Conservation (phyloP, 2,888 invertebrate genomes). For the Drosophila vallismaia region DNA sequence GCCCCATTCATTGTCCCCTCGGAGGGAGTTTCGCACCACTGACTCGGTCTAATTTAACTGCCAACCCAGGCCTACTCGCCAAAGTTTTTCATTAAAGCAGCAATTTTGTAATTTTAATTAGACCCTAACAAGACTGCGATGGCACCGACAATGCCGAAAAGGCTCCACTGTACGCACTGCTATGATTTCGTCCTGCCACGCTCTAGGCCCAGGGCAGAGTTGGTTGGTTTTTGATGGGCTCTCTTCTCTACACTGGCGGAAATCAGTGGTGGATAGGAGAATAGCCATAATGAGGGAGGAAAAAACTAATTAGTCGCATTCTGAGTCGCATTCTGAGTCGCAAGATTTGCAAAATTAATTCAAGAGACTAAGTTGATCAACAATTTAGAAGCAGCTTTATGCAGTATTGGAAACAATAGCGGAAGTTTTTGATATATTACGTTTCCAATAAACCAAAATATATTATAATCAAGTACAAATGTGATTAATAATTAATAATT, state of each 20-base stretch:
- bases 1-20: constrained; percentile 17
- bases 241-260: background rate
- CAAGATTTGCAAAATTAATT: background rate
- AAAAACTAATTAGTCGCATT: background rate
- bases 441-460: too few relatives aligned
- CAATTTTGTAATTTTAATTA: constrained; percentile 78
- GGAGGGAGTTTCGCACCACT: background rate
- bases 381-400: too few relatives aligned
- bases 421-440: too few relatives aligned
- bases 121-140: constrained; percentile 69
- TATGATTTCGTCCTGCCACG: background rate
- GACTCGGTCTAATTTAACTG: constrained; percentile 54
- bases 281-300: too few relatives aligned
- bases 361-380: background rate
- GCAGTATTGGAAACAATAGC: too few relatives aligned
- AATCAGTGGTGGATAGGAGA: background rate
- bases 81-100: constrained; percentile 73
- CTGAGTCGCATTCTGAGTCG: background rate
- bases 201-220: constrained; percentile 30
- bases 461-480: too few relatives aligned
- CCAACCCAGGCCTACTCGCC: constrained; percentile 50
- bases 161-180: constrained; percentile 7
- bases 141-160: constrained; percentile 14
- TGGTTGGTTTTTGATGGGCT: constrained; percentile 20
- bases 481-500: too few relatives aligned